Evolutionary conservation across 2,113 vertebrate species (phyloP), one percentile per base, ranked within the genome.

Genomic region (Abramis brama): DNA sequence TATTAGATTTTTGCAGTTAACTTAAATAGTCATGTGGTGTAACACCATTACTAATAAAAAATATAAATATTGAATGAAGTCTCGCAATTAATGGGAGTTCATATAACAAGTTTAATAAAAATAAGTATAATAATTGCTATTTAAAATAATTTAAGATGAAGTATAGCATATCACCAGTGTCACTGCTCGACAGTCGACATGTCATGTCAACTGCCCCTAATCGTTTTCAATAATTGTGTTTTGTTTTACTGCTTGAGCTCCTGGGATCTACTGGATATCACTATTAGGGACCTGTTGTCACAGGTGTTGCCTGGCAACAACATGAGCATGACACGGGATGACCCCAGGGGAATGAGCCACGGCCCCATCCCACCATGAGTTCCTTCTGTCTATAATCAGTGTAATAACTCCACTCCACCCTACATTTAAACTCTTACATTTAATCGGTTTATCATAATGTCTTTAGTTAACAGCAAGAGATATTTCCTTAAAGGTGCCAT

Each of bases 231-330:
- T 62, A 62, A 79, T 62, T 62, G 77, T 43, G 33, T 39, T 78
- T 57, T 79, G 76, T n/a, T 79, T 59, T 60, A 39, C 8, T 71
- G 73, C 43, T 52, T 21, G n/a, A 33, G 19, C 50, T 64, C 73
- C 39, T 68, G 62, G 68, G 76, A 73, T 52, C 27, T 79, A 30
- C 17, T 76, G 62, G 23, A 60, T 43, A 39, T 81, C 27, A 64
- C 39, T 52, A 66, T 36, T 19, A 86, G 59, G 19, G 66, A 25
- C 23, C 43, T 79, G 66, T 83, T 83, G 66, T 60, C 21, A 80
- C 50, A 36, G n/a, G 52, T 25, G 45, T 55, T 62, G 52, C 71
- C 15, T 62, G 39, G 71, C 50, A 82, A 76, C 62, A 30, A n/a
- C 36, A 60, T 27, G 62, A 79, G 33, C 6, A 62, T 79, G 60